These are phyloP conservation scores for Cyaniris semiargus DNA, from an alignment of 2,888 invertebrate species.

Conservation along the genomic window DNA sequence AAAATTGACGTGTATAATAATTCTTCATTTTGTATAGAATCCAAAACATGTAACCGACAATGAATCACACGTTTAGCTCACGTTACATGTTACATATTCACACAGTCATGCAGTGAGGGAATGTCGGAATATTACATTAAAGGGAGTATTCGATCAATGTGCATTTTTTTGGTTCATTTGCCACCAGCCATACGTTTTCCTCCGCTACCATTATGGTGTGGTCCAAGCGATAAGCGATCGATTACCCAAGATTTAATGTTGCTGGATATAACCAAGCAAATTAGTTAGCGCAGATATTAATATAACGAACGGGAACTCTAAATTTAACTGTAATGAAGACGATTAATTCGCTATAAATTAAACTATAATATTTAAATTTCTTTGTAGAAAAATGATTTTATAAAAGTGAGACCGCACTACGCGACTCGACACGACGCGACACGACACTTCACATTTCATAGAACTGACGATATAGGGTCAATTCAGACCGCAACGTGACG, in stretches of 20 bases:
- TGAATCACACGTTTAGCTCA: constrained; percentile 54
- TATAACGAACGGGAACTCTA: no score
- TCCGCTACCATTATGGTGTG: constrained; percentile 39
- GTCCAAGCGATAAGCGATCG: constrained; percentile 36
- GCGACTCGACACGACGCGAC: no score
- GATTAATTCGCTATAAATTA: no score
- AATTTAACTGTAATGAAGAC: no score
- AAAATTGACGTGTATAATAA: background rate
- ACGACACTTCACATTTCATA: no score
- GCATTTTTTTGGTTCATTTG: constrained; percentile 71
- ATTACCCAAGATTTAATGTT: background rate
- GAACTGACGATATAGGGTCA: no score
- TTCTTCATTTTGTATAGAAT: constrained; percentile 5
- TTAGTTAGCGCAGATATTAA: background rate
- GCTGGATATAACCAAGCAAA: background rate
- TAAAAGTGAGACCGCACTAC: no score
- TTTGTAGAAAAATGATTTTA: no score
- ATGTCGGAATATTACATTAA: constrained; percentile 57
- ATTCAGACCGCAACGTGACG: no score
- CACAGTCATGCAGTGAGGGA: constrained; percentile 62
- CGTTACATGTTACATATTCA: constrained; percentile 66
- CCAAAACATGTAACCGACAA: constrained; percentile 44
- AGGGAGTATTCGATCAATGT: constrained; percentile 65
- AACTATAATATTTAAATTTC: no score
- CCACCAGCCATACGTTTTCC: constrained; percentile 58